Base-by-base conservation (phyloP, 2,888 invertebrate species). In the Caenorhabditis sinica region DNA sequence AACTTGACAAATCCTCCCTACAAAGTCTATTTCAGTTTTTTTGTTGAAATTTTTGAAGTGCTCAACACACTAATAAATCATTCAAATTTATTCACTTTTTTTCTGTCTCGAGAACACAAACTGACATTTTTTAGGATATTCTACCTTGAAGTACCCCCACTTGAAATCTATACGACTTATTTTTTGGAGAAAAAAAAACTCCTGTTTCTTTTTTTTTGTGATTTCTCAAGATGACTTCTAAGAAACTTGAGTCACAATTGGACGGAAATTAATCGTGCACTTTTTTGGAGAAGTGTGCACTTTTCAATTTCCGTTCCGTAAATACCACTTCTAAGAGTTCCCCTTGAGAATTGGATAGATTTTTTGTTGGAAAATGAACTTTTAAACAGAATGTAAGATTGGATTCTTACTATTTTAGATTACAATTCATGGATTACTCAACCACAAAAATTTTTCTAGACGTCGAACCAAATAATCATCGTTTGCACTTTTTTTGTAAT, bases 31-130 rank as follows among this genome's bases (percentile, higher is more conserved):
- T 20, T 49, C 17, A 9, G 45, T 49, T 40, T 40, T 40, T 11
- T 6, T 40, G 8, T 40, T 40, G 2, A 13, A 40, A 40, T 11
- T 40, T 40, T 17, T 58, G 30, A 28, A 58, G 15, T 25, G n/a
- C 56, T 28, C 13, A 0, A 6, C n/a, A 28, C 17, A 58, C 17
- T 28, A 28, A 28, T 30, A 58, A 58, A 30, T 58, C 28, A 58
- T 56, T 71, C 69, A 71, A 43, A 71, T 49, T 49, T 20, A 49
- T 49, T 49, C 49, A n/a, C n/a, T 49, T 20, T 49, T 20, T 6
- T 8, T 17, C n/a, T 49, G n/a, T 49, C 49, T 20, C 20, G 20
- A 49, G 20, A 20, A 8, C 11, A 20, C 49, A 49, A 49, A 49
- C 4, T 20, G 20, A 49, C 49, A 49, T n/a, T 49, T 45, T 45